Evolutionary conservation across 2,888 invertebrate species (phyloP).

Genomic region (Pyrgus malvae): DNA sequence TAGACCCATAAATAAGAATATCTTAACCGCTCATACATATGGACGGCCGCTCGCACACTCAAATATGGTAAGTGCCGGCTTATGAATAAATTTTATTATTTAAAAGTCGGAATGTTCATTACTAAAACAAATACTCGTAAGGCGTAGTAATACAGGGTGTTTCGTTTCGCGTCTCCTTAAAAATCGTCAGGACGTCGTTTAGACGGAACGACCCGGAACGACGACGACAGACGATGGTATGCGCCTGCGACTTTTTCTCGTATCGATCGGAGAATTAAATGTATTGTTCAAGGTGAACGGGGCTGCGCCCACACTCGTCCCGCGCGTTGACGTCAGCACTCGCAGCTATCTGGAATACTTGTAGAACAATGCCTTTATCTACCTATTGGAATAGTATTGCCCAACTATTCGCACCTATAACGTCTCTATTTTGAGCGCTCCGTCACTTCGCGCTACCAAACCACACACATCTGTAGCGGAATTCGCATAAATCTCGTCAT

Average conservation of each 20-base stretch:
- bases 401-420: constrained; percentile 60
- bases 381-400: constrained; percentile 57
- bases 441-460: constrained; percentile 22
- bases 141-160: constrained; percentile 78
- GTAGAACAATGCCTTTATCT: constrained; percentile 64
- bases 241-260: constrained; percentile 32
- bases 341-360: constrained; percentile 44
- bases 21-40: constrained; percentile 80
- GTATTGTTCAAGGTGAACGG: constrained; percentile 71
- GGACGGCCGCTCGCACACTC: constrained; percentile 76
- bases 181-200: no score
- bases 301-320: constrained; percentile 66
- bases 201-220: background rate
- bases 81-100: constrained; percentile 82
- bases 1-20: constrained; percentile 80
- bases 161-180: constrained; percentile 41
- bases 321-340: constrained; percentile 50
- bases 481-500: constrained; percentile 11
- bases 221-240: constrained; percentile 1
- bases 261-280: constrained; percentile 56
- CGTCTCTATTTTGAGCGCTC: constrained; percentile 51
- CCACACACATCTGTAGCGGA: constrained; percentile 21
- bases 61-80: constrained; percentile 79
- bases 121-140: constrained; percentile 81
- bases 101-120: constrained; percentile 81